Conservation (phyloP, 2,113 vertebrate genomes). For the Corythornis madagascariensis region DNA sequence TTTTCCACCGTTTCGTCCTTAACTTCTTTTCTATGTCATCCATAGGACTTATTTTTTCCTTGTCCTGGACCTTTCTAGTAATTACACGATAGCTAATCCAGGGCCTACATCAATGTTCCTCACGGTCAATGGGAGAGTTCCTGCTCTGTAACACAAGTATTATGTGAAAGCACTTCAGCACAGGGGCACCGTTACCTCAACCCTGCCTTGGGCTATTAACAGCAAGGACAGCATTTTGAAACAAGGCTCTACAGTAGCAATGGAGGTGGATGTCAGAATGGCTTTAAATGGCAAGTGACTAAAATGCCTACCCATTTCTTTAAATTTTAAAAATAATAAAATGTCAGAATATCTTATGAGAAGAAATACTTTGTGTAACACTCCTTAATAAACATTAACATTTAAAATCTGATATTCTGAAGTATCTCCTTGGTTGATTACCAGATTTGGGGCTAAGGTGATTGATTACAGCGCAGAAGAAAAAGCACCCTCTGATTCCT, state of each 20-base stretch:
- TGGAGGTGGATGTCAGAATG: not conserved
- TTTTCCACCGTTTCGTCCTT: not conserved
- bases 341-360: not conserved
- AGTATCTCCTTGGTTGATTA: not conserved
- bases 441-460: not conserved
- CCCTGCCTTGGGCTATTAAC: not conserved
- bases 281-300: not conserved
- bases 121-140: not conserved
- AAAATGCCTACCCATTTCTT: not conserved
- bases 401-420: not conserved
- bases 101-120: not conserved
- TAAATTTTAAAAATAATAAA: conserved; percentile 2
- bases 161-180: not conserved
- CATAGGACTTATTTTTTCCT: not conserved
- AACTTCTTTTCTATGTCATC: not conserved
- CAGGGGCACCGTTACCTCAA: not conserved
- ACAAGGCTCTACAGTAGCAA: not conserved
- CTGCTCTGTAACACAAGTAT: not conserved
- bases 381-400: not conserved
- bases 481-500: not conserved
- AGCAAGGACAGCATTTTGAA: not conserved
- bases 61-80: not conserved
- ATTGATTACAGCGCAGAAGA: not conserved
- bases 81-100: not conserved
- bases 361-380: not conserved